Evolutionary conservation across 2,797 vertebrate species (phyloP).

Genomic region (Dromococcyx pavoninus): DNA sequence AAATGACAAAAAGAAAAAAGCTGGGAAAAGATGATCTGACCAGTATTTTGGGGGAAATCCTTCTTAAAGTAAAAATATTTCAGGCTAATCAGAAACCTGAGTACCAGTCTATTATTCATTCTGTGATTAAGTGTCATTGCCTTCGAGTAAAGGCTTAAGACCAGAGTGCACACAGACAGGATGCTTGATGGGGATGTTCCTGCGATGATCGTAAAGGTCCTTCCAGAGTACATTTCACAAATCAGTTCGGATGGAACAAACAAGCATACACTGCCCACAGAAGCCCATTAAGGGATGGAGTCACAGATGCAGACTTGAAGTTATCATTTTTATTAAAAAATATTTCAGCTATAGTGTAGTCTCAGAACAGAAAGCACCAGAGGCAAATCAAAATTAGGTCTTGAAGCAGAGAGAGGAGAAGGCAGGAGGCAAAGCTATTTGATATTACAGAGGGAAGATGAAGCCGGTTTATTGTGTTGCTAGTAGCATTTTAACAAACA

Average conservation of each 20-base stretch:
- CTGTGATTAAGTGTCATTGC: not conserved
- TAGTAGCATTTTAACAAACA: not conserved
- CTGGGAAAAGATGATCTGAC: not conserved
- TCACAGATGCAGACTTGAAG: not conserved
- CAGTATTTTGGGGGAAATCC: not conserved
- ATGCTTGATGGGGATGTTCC: not conserved
- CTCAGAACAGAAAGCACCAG: not conserved
- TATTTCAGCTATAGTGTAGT: not conserved
- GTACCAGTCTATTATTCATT: not conserved
- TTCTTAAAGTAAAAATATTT: not conserved
- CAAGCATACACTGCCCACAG: not conserved
- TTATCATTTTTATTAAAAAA: conserved; percentile 29
- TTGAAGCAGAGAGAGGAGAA: conserved; percentile 6
- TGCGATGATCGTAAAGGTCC: not conserved
- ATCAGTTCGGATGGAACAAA: not conserved
- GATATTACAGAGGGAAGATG: not conserved
- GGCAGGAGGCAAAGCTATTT: not conserved
- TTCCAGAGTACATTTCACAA: not conserved
- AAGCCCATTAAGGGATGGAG: not conserved
- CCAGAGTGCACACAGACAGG: rapidly evolving
- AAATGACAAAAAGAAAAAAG: not conserved
- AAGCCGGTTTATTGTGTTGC: not conserved
- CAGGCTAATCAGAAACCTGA: not conserved
- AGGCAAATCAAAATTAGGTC: conserved; percentile 18
- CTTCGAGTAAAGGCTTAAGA: not conserved